Conservation (phyloP, 2,888 invertebrate genomes). For the Megastigmus dorsalis region DNA sequence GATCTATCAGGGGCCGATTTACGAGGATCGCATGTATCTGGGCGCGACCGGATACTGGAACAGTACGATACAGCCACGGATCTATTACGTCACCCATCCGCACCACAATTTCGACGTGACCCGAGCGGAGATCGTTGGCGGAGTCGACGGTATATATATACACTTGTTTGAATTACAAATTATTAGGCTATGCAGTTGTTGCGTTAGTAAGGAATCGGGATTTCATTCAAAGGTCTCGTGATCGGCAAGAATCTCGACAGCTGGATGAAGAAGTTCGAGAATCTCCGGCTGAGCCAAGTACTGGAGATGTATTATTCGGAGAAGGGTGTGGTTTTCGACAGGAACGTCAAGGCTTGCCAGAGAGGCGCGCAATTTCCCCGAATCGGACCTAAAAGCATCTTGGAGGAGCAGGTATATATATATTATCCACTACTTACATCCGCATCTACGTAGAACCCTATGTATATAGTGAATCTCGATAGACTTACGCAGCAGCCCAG, state of each 20-base stretch:
- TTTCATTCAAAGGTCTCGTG: conserved; percentile 76
- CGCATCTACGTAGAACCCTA: too few relatives aligned
- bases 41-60: conserved; percentile 81
- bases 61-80: conserved; percentile 78
- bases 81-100: conserved; percentile 77
- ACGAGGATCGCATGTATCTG: conserved; percentile 75
- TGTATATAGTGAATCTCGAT: too few relatives aligned
- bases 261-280: conserved; percentile 76
- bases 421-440: too few relatives aligned
- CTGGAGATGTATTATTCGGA: conserved; percentile 83
- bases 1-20: conserved; percentile 79
- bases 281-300: conserved; percentile 79
- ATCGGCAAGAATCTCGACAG: conserved; percentile 76
- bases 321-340: conserved; percentile 78
- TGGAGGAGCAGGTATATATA: conserved; percentile 70
- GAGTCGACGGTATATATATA: conserved; percentile 79
- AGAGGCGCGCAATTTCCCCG: conserved; percentile 75
- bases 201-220: too few relatives aligned
- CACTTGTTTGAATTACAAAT: background rate
- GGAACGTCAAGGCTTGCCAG: conserved; percentile 78
- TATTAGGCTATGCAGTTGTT: too few relatives aligned
- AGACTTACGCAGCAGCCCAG: conserved; percentile 65
- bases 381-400: conserved; percentile 65
- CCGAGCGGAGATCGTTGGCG: conserved; percentile 81
- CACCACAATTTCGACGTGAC: conserved; percentile 80